phyloP scores from a whole-genome alignment of 2,113 vertebrate genomes.

The Benthochromis sp. region DNA sequence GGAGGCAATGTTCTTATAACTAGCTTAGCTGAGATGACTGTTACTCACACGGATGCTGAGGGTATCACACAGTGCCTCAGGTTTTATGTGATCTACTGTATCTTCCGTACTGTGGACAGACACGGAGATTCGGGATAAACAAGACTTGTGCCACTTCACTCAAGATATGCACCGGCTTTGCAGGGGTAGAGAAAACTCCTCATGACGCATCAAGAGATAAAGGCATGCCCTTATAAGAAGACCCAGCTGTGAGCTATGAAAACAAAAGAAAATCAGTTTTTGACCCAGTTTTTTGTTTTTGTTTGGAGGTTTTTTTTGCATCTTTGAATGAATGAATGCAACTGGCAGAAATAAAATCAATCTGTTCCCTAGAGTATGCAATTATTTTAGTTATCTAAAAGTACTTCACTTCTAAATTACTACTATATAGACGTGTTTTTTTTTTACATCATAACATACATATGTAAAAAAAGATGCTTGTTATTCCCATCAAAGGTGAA shows the following conservation, averaged over 20 bases:
- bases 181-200: background rate
- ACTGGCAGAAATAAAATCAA: background rate
- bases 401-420: background rate
- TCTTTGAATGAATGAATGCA: background rate
- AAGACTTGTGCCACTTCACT: background rate
- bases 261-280: background rate
- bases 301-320: background rate
- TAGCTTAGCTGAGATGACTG: conserved; percentile 14
- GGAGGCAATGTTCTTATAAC: background rate
- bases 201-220: background rate
- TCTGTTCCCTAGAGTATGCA: background rate
- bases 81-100: background rate
- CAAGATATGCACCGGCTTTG: background rate
- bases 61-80: background rate
- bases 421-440: background rate
- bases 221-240: background rate
- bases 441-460: background rate
- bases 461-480: background rate
- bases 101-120: background rate
- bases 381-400: background rate
- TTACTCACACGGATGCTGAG: conserved; percentile 24
- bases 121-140: background rate
- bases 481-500: background rate
- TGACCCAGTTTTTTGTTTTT: background rate
- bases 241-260: background rate